Evolutionary conservation across 2,797 vertebrate species (phyloP).

Genomic region (Mus spretus): DNA sequence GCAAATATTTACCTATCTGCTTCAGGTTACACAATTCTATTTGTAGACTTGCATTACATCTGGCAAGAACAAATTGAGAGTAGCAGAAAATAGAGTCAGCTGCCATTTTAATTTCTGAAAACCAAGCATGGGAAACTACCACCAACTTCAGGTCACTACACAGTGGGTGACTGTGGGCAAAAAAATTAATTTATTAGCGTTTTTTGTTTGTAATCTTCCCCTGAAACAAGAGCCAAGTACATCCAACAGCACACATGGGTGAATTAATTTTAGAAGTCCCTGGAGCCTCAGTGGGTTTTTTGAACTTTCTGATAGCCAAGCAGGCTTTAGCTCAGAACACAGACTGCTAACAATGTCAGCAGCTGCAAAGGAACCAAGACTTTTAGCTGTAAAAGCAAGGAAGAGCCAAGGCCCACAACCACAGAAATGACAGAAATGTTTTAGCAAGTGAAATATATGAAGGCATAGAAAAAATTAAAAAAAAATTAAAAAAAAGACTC

Average conservation of each 20-base stretch:
- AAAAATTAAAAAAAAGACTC: too few relatives aligned
- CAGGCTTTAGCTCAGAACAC: neutral
- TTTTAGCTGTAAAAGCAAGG: neutral
- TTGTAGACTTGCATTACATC: neutral
- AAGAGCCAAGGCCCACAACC: too few relatives aligned
- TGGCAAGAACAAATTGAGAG: neutral
- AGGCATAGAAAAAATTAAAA: too few relatives aligned
- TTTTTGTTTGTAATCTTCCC: neutral
- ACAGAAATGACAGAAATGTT: neutral
- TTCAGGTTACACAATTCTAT: neutral
- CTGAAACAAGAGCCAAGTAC: neutral
- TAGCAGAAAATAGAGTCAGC: neutral
- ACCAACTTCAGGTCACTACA: neutral
- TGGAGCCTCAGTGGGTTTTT: neutral
- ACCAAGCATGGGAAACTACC: neutral
- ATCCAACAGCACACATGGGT: neutral
- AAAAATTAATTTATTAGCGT: neutral
- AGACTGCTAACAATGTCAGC: neutral
- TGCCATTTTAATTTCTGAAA: slow-evolving; percentile 21
- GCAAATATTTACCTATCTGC: neutral
- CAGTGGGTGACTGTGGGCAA: neutral
- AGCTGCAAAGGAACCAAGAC: neutral
- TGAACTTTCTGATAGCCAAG: neutral
- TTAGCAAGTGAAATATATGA: neutral
- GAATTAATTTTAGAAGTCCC: neutral